Evolutionary conservation across 2,888 invertebrate species (phyloP).

Genomic region (Macropis europaea): DNA sequence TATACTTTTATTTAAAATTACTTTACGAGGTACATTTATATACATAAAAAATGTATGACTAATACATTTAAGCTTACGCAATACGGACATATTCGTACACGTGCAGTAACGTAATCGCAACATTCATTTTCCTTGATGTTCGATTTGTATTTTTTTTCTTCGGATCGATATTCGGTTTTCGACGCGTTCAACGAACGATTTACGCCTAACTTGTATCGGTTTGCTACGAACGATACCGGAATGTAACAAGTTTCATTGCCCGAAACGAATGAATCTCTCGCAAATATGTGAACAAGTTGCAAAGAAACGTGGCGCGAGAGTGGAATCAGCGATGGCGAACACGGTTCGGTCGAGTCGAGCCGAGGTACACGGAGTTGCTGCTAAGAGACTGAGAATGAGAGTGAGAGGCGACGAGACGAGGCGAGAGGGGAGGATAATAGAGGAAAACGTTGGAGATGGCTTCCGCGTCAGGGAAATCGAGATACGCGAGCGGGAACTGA

Average conservation of each 20-base stretch:
- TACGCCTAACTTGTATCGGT: constrained; percentile 70
- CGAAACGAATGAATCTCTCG: constrained; percentile 52
- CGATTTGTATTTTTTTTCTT: constrained; percentile 26
- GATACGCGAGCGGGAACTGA: not conserved
- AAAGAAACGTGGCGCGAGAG: constrained; percentile 18
- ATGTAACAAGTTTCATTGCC: constrained; percentile 73
- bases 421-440: not conserved
- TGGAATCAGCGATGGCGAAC: constrained; percentile 3
- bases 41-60: constrained; percentile 79
- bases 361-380: not conserved
- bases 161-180: constrained; percentile 11
- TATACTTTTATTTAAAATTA: constrained; percentile 79
- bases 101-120: constrained; percentile 69
- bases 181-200: constrained; percentile 38
- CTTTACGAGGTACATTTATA: constrained; percentile 79
- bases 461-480: not conserved
- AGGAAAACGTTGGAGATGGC: too few species aligned
- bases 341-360: constrained; percentile 19
- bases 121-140: constrained; percentile 46
- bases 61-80: constrained; percentile 75
- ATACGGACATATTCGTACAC: constrained; percentile 73
- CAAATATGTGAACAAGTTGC: constrained; percentile 32
- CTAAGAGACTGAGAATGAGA: not conserved
- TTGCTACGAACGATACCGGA: constrained; percentile 75
- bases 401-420: not conserved